Percentiles rank a stretch among this genome's conserved stretches.
phyloP scores from a whole-genome alignment of 2,113 vertebrate genomes.

The Callipepla californica region DNA sequence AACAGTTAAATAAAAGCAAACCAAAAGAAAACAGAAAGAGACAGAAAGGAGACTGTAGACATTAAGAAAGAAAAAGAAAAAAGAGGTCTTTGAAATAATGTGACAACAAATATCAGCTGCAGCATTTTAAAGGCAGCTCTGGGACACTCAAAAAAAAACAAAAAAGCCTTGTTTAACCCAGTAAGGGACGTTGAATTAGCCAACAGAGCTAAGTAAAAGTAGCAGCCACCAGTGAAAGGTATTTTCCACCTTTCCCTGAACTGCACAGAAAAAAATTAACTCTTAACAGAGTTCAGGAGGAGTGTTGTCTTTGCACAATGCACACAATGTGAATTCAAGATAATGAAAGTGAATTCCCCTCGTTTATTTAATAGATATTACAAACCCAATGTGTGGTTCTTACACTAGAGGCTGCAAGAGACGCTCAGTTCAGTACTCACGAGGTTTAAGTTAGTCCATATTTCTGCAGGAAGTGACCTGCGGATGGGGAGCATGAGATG shows the following conservation, averaged over 20 bases:
- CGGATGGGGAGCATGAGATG: slow-evolving; percentile 99
- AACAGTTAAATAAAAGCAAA: slow-evolving; percentile 50
- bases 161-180: slow-evolving; percentile 19
- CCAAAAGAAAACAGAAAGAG: slow-evolving; percentile 28
- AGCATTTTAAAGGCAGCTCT: slow-evolving; percentile 63
- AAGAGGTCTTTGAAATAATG: slow-evolving; percentile 21
- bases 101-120: slow-evolving; percentile 57
- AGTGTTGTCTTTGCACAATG: slow-evolving; percentile 53
- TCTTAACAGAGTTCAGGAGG: neutral
- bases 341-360: slow-evolving; percentile 74
- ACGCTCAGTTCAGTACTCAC: slow-evolving; percentile 98
- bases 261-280: neutral
- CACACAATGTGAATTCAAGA: slow-evolving; percentile 62
- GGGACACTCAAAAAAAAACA: neutral
- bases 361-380: slow-evolving; percentile 75
- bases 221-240: slow-evolving; percentile 52
- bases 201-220: slow-evolving; percentile 15
- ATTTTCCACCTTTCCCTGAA: slow-evolving; percentile 49
- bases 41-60: slow-evolving; percentile 33
- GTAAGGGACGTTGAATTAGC: neutral
- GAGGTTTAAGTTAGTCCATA: slow-evolving; percentile 99
- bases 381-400: slow-evolving; percentile 84
- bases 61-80: slow-evolving; percentile 4
- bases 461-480: slow-evolving; percentile 99
- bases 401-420: slow-evolving; percentile 87